Base-by-base conservation (phyloP, 2,797 vertebrate genomes). In the Sitta carolinensis region DNA sequence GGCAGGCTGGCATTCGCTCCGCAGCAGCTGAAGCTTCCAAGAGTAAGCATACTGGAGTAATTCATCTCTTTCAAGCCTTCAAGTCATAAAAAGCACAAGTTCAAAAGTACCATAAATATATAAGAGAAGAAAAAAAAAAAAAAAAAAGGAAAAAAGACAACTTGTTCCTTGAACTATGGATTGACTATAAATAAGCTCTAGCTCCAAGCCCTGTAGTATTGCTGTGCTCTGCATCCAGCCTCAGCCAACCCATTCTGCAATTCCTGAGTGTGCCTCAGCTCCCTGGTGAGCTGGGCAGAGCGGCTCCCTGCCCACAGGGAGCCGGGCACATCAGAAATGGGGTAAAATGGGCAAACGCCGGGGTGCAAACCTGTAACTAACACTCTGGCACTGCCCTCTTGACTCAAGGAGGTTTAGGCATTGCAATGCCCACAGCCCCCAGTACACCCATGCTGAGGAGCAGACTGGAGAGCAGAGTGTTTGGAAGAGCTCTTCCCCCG, bases 21-120 rank as follows among this genome's bases (percentile, higher is more conserved):
- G 4, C 87, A 85, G 93, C 93, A 96, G 95, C 92, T 95, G 93
- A 93, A 74, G 91, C 84, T 95, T 95, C 94, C 91, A 96, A 92
- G 75, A 92, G 64, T 77, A 70, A 90, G 86, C 93, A 92, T 74
- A 76, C 84, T 84, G 62, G 36, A 93, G 81, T 58, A 97, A 95
- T 89, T 93, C 43, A 92, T 85, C 76, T 87, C 52, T 30, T 90
- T 90, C 19, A 27, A 94, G 82, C 84, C 94, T 90, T 80, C 84
- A 91, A 92, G 89, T 93, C 78, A 75, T 72, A 92, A 83, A 94
- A 96, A 42, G 13, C 59, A 29, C n/a, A 76, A 91, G 61, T 94
- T 93, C 78, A 72, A 50, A 95, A 87, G 81, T 76, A 82, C 30
- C 55, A 48, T 61, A 79, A 79, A 63, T n/a, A 23, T 34, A 57